Conservation (phyloP, 2,888 invertebrate genomes). For the Drosophila cognata region DNA sequence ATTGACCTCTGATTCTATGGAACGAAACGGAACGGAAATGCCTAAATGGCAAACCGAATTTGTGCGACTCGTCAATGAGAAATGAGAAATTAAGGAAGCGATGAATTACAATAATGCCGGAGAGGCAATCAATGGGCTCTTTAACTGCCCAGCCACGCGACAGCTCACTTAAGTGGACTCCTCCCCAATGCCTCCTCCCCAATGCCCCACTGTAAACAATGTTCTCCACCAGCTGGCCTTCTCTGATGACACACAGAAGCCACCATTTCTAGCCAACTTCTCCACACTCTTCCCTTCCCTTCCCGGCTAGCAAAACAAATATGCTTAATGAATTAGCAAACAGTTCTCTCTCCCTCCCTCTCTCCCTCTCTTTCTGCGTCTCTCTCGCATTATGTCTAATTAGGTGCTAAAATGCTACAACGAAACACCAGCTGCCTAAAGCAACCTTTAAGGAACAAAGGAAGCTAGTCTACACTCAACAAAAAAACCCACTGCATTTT, state of each 20-base stretch:
- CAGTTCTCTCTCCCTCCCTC: slow-evolving; percentile 3
- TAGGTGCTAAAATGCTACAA: slow-evolving; percentile 59
- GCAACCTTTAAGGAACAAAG: background rate
- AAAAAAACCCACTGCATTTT: background rate
- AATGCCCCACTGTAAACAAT: background rate
- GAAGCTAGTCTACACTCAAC: background rate
- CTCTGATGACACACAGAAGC: slow-evolving; percentile 31
- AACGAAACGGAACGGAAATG: slow-evolving; percentile 40
- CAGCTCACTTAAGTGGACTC: slow-evolving; percentile 20
- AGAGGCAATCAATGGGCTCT: slow-evolving; percentile 43
- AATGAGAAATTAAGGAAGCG: slow-evolving; percentile 2
- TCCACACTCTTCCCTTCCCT: background rate
- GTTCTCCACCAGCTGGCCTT: slow-evolving; percentile 5
- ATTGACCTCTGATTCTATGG: slow-evolving; percentile 12
- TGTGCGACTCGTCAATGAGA: slow-evolving; percentile 23
- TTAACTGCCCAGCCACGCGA: slow-evolving; percentile 22
- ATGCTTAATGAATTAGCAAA: slow-evolving; percentile 61
- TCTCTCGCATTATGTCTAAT: slow-evolving; percentile 37
- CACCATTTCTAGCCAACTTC: background rate
- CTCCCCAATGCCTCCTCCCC: background rate
- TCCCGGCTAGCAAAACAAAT: slow-evolving; percentile 31
- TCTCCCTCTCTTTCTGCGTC: background rate
- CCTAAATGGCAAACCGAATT: slow-evolving; percentile 25
- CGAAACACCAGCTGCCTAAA: background rate
- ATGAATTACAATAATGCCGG: slow-evolving; percentile 25